phyloP scores from a whole-genome alignment of 2,888 invertebrate species.

The Meta bourneti region DNA sequence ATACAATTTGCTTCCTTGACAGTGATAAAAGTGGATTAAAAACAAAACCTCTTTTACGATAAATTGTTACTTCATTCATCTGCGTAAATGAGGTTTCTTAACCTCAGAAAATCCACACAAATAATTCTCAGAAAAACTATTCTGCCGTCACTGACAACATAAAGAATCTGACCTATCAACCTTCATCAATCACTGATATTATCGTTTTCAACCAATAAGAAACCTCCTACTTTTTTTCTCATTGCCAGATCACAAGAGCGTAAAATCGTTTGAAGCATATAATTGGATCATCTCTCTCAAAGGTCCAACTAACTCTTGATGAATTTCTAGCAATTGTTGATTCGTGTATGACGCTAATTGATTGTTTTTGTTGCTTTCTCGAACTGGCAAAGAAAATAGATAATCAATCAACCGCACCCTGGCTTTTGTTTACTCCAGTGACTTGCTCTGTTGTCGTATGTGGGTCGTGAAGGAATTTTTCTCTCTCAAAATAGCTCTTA shows the following conservation, averaged over 20 bases:
- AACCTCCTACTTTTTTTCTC: background rate
- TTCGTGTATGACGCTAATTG: conserved; percentile 31
- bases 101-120: background rate
- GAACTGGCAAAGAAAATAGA: background rate
- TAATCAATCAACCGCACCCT: background rate
- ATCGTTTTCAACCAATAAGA: background rate
- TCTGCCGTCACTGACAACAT: background rate
- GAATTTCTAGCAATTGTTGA: conserved; percentile 32
- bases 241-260: conserved; percentile 35
- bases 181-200: background rate
- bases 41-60: no score
- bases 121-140: background rate
- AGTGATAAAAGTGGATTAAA: no score
- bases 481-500: background rate
- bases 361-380: background rate
- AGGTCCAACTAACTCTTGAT: conserved; percentile 1
- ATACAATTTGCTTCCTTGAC: no score
- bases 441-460: background rate
- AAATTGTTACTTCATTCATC: no score
- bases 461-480: background rate
- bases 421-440: background rate
- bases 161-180: conserved; percentile 1
- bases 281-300: conserved; percentile 48
- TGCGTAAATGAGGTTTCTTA: background rate
- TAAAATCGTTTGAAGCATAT: conserved; percentile 38